Evolutionary conservation across 1,140 invertebrate species (phyloP).

Genomic region (Agrypnia vestita): DNA sequence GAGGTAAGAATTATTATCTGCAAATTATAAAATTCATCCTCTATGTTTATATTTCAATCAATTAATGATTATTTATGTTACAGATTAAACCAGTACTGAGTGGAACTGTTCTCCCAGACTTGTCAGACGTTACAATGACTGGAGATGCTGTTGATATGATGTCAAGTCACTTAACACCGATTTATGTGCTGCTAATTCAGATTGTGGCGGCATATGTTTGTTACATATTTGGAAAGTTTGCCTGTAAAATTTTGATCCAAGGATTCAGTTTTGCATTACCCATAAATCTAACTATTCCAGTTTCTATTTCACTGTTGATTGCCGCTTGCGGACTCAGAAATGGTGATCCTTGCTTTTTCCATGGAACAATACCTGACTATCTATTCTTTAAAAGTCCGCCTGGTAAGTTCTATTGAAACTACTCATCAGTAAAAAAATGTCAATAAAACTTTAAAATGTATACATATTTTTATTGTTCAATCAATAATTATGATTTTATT

Average conservation of each 20-base stretch:
- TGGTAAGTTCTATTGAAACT: constrained; percentile 59
- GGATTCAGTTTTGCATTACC: constrained; percentile 97
- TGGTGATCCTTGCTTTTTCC: constrained; percentile 91
- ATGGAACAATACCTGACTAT: constrained; percentile 88
- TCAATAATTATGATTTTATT: not conserved
- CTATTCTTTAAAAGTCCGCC: constrained; percentile 92
- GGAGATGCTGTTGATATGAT: constrained; percentile 81
- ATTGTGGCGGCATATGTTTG: constrained; percentile 88
- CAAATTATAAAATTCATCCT: not conserved
- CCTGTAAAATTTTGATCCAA: constrained; percentile 97
- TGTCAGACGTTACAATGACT: constrained; percentile 81
- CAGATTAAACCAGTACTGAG: constrained; percentile 74
- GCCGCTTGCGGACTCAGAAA: constrained; percentile 92
- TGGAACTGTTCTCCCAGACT: constrained; percentile 79
- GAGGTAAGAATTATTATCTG: constrained; percentile 71
- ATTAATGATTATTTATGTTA: constrained; percentile 60
- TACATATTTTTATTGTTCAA: too few relatives aligned
- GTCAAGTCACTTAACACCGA: constrained; percentile 81
- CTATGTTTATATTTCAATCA: not conserved
- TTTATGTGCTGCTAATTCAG: constrained; percentile 88
- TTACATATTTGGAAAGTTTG: constrained; percentile 95
- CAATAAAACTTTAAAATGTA: not conserved
- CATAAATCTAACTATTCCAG: constrained; percentile 92
- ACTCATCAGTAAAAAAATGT: not conserved
- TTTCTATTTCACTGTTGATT: constrained; percentile 90